A percentile compares a stretch with the other conserved stretches of the same genome.
phyloP scores from a whole-genome alignment of 2,797 vertebrate genomes.

The Sebastes ruberrimus region DNA sequence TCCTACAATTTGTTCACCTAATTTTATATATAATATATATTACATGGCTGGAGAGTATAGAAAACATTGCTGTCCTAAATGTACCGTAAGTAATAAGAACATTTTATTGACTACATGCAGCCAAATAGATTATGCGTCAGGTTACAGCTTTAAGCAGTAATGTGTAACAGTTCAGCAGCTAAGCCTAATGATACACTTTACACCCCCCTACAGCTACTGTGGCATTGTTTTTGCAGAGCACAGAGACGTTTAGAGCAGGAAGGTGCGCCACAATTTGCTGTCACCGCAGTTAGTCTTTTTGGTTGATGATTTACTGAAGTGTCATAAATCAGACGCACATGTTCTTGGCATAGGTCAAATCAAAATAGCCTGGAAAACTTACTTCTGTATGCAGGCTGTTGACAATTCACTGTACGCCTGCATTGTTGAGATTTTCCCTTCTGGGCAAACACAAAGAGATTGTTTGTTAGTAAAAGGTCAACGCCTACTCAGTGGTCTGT shows the following conservation, averaged over 20 bases:
- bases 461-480: conserved; percentile 66
- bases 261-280: neutral
- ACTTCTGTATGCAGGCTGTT: conserved; percentile 10
- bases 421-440: conserved; percentile 40
- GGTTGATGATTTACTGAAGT: conserved; percentile 59
- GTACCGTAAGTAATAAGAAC: neutral
- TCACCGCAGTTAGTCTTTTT: neutral
- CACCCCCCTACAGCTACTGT: neutral
- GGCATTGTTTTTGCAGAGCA: conserved; percentile 8
- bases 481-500: conserved; percentile 37
- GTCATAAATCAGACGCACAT: conserved; percentile 43
- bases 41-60: too few relatives aligned
- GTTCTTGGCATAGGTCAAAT: conserved; percentile 25
- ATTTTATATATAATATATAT: too few relatives aligned
- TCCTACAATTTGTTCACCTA: neutral
- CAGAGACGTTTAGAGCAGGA: neutral
- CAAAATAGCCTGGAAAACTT: conserved; percentile 16
- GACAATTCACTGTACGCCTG: conserved; percentile 11
- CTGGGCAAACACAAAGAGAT: conserved; percentile 36
- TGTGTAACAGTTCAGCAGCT: conserved; percentile 2
- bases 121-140: neutral
- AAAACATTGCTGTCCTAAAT: neutral
- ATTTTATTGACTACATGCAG: neutral
- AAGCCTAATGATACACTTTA: conserved; percentile 14
- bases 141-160: conserved; percentile 2